Evolutionary conservation across 2,888 invertebrate genomes (phyloP), one percentile per base, ranked within the genome.

Genomic region (Lymantria dispar): DNA sequence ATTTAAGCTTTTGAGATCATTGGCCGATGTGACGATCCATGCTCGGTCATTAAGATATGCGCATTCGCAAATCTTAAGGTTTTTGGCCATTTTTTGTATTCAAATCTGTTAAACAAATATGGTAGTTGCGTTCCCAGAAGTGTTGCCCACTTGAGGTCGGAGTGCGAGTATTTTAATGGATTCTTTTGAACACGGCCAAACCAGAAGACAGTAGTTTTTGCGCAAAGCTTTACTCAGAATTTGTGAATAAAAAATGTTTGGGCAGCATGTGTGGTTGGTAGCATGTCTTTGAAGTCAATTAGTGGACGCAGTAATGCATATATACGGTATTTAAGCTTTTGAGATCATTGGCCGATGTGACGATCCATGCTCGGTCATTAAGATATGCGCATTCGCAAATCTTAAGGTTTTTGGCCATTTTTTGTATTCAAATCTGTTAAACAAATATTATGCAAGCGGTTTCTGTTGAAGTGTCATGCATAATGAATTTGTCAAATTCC

Each of bases 71-170:
- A 48, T 54, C 9, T 39, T 60, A 66, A 8, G 33, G 8, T 33
- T 33, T 33, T 14, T 40, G 40, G 14, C 40, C 40, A 40, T 40
- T 73, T 75, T 74, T 73, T 62, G 56, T 59, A 62, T 14, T 61
- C 58, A 70, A 59, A 67, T 67, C 70, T 65, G 71, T 74, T 62
- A 75, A 74, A 76, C 66, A 74, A 76, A 75, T 63, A 60, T 57
- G 90, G 90, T 89, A 90, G 89, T 80, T 79, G 78, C 76, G 79
- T 88, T 87, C 88, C 75, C 77, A 78, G 85, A 84, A 87, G 64
- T 60, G 67, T 75, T 68, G 70, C 72, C 75, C 77, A 77, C 80
- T 83, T 70, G 78, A 82, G 73, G 70, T 65, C 65, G 68, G 66
- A 64, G 64, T 56, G 58, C 54, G 62, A 66, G 69, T 61, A 64